Conservation (phyloP, 2,797 vertebrate genomes). For the Pteropus rufus region DNA sequence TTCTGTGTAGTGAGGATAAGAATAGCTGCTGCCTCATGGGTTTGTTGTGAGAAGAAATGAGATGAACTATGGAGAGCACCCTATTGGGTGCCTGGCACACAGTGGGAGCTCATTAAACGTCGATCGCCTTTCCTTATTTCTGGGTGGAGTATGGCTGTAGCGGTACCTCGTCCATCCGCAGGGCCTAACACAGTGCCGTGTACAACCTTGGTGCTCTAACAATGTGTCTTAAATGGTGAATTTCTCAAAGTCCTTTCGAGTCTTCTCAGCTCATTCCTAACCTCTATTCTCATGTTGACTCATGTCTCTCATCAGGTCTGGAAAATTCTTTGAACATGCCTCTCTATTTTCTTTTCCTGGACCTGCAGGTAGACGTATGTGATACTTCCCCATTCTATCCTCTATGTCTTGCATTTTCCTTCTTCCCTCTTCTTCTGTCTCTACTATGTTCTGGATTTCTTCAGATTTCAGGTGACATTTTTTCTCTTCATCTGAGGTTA, state of each 20-base stretch:
- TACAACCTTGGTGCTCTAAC: not conserved
- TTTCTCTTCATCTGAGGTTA: not conserved
- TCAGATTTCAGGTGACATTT: not conserved
- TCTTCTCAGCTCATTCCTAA: not conserved
- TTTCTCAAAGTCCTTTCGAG: not conserved
- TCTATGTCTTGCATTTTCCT: not conserved
- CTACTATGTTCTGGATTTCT: not conserved
- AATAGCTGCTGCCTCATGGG: not conserved
- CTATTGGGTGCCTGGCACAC: not conserved
- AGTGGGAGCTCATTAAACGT: not conserved
- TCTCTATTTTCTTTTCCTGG: not conserved
- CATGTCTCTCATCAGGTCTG: not conserved
- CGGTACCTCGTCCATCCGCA: not conserved
- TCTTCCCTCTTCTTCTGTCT: not conserved
- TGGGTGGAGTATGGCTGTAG: not conserved
- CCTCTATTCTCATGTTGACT: not conserved
- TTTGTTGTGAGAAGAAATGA: not conserved
- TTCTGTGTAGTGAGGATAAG: not conserved
- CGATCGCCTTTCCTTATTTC: not conserved
- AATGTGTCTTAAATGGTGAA: not conserved
- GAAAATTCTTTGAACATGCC: not conserved
- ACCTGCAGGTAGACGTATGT: not conserved
- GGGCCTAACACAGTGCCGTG: not conserved
- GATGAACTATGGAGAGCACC: not conserved
- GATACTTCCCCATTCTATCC: not conserved